A percentile compares a stretch with the other conserved stretches of the same genome.
Evolutionary conservation across 2,113 vertebrate species (phyloP).

Genomic region (Phylloscopus trochiloides): DNA sequence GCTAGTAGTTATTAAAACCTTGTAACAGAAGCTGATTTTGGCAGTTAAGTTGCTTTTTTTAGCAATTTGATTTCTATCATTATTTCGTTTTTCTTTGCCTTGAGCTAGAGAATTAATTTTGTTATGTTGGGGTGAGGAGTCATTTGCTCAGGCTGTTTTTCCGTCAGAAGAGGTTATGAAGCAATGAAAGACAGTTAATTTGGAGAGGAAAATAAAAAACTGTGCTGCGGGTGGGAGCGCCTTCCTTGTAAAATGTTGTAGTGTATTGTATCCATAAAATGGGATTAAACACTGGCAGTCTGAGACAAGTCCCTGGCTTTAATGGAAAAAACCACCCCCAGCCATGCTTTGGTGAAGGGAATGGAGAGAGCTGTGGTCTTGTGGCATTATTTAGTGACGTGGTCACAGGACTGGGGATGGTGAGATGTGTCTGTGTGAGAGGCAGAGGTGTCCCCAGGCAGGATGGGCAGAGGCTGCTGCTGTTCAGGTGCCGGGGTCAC

Average conservation of each 20-base stretch:
- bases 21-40: background rate
- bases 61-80: background rate
- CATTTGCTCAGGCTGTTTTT: background rate
- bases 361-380: background rate
- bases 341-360: background rate
- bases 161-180: background rate
- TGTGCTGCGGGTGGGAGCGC: background rate
- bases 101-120: background rate
- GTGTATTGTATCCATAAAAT: background rate
- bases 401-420: rapidly evolving
- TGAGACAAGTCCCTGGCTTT: background rate
- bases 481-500: rapidly evolving
- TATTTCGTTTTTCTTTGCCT: background rate
- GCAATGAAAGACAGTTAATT: background rate
- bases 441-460: background rate
- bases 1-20: conserved; percentile 5
- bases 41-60: background rate
- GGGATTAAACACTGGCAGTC: background rate
- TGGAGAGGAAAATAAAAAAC: background rate
- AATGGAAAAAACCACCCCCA: background rate
- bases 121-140: background rate
- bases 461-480: background rate
- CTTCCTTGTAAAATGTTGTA: background rate
- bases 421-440: background rate
- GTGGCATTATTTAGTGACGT: rapidly evolving